Evolutionary conservation across 2,888 invertebrate genomes (phyloP).

Genomic region (Ormyrus thymus): DNA sequence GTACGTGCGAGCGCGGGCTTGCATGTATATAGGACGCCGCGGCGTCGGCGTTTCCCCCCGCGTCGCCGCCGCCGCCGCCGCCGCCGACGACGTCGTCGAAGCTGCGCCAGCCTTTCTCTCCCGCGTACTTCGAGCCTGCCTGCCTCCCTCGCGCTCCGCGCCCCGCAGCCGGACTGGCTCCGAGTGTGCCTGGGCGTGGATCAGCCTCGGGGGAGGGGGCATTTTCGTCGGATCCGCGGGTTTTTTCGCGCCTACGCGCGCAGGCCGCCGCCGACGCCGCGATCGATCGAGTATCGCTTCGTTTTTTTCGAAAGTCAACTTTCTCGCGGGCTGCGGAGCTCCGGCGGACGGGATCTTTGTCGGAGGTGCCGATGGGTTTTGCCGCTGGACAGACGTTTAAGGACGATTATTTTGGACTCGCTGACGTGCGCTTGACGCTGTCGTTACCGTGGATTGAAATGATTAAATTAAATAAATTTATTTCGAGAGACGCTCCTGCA

Average conservation of each 20-base stretch:
- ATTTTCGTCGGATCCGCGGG: conserved; percentile 15
- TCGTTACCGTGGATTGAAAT: no score
- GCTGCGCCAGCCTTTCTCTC: conserved; percentile 42
- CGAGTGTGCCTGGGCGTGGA: neutral
- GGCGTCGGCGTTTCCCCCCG: conserved; percentile 1
- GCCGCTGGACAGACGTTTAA: no score
- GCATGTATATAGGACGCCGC: conserved; percentile 39
- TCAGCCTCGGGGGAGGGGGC: no score
- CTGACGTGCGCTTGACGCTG: no score
- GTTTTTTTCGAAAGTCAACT: neutral
- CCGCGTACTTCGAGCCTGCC: conserved; percentile 32
- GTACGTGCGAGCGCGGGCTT: neutral
- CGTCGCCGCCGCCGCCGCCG: conserved; percentile 39
- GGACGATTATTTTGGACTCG: no score
- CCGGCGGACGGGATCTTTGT: neutral
- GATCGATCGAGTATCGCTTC: conserved; percentile 57
- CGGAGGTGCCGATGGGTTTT: neutral
- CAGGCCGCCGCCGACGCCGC: conserved; percentile 22
- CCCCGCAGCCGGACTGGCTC: conserved; percentile 51
- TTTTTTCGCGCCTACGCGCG: conserved; percentile 64
- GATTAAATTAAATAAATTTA: no score
- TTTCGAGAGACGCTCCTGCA: no score
- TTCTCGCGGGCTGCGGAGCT: conserved; percentile 4
- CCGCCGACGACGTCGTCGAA: conserved; percentile 40
- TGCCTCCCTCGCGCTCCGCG: conserved; percentile 50